phyloP scores from a whole-genome alignment of 2,113 vertebrate genomes.

The Psilopogon haemacephalus region DNA sequence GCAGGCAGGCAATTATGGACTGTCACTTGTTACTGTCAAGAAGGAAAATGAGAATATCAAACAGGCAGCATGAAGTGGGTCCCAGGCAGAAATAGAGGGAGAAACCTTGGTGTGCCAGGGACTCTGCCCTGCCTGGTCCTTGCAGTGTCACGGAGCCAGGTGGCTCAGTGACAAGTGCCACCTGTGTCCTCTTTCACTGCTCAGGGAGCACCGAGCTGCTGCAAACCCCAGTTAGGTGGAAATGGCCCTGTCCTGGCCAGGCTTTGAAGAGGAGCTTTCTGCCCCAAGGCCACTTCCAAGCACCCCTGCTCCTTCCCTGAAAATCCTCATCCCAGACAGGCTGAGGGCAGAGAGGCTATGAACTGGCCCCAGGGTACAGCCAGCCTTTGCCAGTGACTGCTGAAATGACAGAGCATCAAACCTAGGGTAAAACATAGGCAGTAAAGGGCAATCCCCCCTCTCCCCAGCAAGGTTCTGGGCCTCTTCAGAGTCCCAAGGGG shows the following conservation, averaged over 20 bases:
- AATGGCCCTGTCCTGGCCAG: background rate
- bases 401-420: slow-evolving; percentile 2
- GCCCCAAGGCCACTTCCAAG: background rate
- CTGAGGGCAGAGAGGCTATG: background rate
- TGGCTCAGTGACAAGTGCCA: background rate
- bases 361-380: background rate
- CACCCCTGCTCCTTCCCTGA: background rate
- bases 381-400: background rate
- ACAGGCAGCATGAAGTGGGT: background rate
- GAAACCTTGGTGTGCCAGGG: background rate
- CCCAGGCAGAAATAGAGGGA: background rate
- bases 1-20: background rate
- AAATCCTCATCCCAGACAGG: background rate
- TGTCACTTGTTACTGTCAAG: background rate
- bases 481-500: background rate
- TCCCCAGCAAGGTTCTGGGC: background rate
- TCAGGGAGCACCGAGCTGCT: background rate
- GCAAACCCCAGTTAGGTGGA: background rate
- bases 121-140: background rate
- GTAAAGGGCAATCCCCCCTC: background rate
- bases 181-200: background rate
- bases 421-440: background rate
- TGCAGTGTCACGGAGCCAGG: background rate
- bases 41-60: background rate
- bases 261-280: background rate